Base-by-base conservation (phyloP, 2,888 invertebrate genomes). In the Catonia carolina region DNA sequence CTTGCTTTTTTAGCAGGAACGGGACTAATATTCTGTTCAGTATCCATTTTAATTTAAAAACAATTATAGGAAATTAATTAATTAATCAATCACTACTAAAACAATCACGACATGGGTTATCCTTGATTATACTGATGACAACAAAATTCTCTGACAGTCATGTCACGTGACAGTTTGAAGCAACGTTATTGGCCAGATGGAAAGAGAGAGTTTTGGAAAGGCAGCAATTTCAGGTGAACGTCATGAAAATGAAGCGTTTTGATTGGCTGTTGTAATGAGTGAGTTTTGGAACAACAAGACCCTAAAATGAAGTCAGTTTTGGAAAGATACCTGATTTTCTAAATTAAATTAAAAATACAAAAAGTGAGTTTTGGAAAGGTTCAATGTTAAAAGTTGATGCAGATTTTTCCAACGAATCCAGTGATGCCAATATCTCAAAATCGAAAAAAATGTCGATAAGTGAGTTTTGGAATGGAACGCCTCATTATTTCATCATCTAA, bases 381-480 rank as follows among this genome's bases (percentile, higher is more conserved):
- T 41, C 18, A 10, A 20, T 10, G 41, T 20, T 41, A 18, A 5
- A 41, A 20, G 20, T 41, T 20, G 20, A 41, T 41, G 41, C 14
- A 41, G 41, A 17, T 41, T 6, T 41, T 41, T 8, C 17, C 20
- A 20, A 41, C 41, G 20, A 41, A 41, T 41, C 20, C 41, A 41
- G 41, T 41, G 41, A n/a, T 41, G 20, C 14, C 41, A 41, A 41
- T 41, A 41, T 41, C 41, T 41, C 41, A 41, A 41, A 18, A 41
- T 41, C 20, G 41, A 41, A 41, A 41, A 41, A 41, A 41, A 41
- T 41, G 41, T 41, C 37, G 8, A 37, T 37, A 49, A 31, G 49
- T 49, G 33, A 49, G 49, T 49, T 49, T 49, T 49, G 49, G 49
- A 49, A 49, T 49, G 49, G 49, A 49, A 27, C n/a, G 49, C 49